Base-by-base conservation (phyloP, 92 coral and sea anemone species). In the Diadumene lineata region DNA sequence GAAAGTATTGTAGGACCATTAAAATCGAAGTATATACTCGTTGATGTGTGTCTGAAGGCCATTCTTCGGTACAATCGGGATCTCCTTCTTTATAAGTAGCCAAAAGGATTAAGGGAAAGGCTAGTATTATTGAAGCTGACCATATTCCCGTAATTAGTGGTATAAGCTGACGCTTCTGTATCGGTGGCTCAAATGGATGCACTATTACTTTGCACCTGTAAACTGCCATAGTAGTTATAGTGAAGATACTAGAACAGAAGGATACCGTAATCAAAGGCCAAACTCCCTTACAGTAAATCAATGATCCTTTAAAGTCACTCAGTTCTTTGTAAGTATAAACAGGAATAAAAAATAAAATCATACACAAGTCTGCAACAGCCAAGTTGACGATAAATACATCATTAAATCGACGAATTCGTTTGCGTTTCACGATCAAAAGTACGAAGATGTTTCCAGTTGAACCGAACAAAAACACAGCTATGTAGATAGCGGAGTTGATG, bases 231-330 rank as follows among this genome's bases (percentile, higher is more conserved):
- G 77, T 58, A 16, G 90, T 86, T 11, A 86, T 86, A 8, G 90
- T 86, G 51, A 71, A 86, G 21, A 86, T 67, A 48, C 90, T 86
- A 6, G 87, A 76, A 43, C 84, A 86, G 27, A 76, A 60, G 13
- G 90, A 86, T 8, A 86, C 80, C 1, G 90, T 86, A 1, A 86
- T 74, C 81, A 86, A 72, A 27, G 90, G 87, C 90, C 90, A 86
- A 23, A 86, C 81, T 13, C 76, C 81, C 65, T 86, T 86, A 60
- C 90, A 86, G 56, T 76, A 86, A 64, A 81, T 81, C 73, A 43
- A 70, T 29, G 90, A 86, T 0, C 87, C 87, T 1, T 66, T 80
- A n/a, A 43, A 81, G 3, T 75, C 84, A 58, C 74, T 67, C 7
- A 86, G 81, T 55, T 81, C 72, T 29, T 71, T 80, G 69, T 86